phyloP scores from a whole-genome alignment of 2,888 invertebrate species.

The Heliconius sara region DNA sequence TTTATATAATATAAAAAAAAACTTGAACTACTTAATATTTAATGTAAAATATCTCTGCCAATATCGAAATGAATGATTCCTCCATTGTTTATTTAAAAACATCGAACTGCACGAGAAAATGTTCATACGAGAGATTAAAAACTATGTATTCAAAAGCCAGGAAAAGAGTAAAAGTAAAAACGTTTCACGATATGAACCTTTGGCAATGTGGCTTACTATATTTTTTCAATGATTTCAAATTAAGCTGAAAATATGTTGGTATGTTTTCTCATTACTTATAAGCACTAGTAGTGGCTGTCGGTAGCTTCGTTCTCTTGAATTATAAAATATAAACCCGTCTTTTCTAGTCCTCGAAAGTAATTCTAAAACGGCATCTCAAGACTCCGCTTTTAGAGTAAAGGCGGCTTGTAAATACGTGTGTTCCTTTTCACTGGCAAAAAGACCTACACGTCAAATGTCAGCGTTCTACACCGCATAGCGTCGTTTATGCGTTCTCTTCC shows the following conservation, averaged over 20 bases:
- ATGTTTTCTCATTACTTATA: not conserved
- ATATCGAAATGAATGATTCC: constrained; percentile 40
- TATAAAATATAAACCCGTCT: not conserved
- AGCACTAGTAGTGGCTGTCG: not conserved
- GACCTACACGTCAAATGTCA: too few relatives aligned
- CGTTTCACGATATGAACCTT: constrained; percentile 36
- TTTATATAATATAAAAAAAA: not conserved
- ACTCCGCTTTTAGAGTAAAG: too few relatives aligned
- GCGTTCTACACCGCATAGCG: too few relatives aligned
- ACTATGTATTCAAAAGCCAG: constrained; percentile 37
- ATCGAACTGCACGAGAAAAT: constrained; percentile 40
- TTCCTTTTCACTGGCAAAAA: too few relatives aligned
- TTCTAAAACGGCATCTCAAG: not conserved
- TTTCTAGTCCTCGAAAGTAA: not conserved
- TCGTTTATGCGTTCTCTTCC: not conserved
- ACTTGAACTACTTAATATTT: constrained; percentile 1
- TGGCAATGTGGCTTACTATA: constrained; percentile 20
- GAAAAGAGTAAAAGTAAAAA: constrained; percentile 40
- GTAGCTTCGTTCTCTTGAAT: not conserved
- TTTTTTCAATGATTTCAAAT: constrained; percentile 26
- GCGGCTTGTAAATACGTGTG: too few relatives aligned
- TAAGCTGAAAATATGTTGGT: constrained; percentile 5
- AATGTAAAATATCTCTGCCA: constrained; percentile 15
- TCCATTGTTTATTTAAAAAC: constrained; percentile 36
- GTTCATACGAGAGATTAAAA: constrained; percentile 43